phyloP scores from a whole-genome alignment of 2,113 vertebrate species.

The Montifringilla adamsi region DNA sequence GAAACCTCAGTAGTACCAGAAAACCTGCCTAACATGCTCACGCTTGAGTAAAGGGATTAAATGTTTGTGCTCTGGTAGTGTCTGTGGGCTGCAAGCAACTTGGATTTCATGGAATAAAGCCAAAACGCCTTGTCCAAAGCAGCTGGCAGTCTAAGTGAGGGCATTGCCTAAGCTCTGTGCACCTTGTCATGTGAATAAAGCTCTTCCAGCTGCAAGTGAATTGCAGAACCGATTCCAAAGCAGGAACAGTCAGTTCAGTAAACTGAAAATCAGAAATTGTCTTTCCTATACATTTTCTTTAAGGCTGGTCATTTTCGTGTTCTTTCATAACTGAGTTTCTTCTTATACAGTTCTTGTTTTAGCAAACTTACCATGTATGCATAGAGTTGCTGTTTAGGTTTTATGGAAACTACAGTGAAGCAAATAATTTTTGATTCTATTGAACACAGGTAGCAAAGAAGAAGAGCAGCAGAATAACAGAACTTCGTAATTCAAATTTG shows the following conservation, averaged over 20 bases:
- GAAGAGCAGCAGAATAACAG: not conserved
- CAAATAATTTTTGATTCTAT: not conserved
- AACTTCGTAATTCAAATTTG: not conserved
- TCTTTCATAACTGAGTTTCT: not conserved
- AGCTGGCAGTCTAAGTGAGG: not conserved
- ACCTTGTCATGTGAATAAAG: not conserved
- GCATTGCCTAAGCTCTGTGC: not conserved
- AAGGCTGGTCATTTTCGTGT: not conserved
- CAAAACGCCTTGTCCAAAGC: not conserved
- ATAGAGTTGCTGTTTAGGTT: not conserved
- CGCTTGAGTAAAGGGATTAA: not conserved
- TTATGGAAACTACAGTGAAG: not conserved
- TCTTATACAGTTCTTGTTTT: not conserved
- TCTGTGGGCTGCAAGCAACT: not conserved
- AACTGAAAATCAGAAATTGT: not conserved
- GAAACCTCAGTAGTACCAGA: not conserved
- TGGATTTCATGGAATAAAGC: not conserved
- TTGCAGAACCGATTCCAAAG: not conserved
- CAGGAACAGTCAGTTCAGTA: not conserved
- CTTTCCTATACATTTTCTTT: not conserved
- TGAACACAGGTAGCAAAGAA: not conserved
- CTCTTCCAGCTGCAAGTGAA: not conserved
- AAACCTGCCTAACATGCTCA: not conserved
- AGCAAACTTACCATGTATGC: rapidly evolving
- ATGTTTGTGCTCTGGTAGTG: not conserved